A percentile compares a stretch with the other conserved stretches of the same genome.
Conservation (phyloP, 2,888 invertebrate genomes). For the Dolomedes plantarius region DNA sequence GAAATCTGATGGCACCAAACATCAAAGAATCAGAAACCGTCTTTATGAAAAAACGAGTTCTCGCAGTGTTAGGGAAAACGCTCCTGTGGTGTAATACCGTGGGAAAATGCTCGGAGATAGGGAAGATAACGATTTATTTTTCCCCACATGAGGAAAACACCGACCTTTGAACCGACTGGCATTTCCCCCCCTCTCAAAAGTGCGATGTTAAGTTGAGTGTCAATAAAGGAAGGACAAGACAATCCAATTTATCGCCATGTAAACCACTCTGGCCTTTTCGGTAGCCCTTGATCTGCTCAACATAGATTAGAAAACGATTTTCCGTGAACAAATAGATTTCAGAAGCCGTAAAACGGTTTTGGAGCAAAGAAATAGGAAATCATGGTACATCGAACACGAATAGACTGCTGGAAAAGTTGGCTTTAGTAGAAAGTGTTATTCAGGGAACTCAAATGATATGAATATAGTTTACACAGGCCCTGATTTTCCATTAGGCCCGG, state of each 20-base stretch:
- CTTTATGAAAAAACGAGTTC: not conserved
- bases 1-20: not conserved
- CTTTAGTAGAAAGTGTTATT: no score
- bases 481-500: no score
- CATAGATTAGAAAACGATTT: not conserved
- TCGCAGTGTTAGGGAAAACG: not conserved
- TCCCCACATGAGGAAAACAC: not conserved
- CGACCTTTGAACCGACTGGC: not conserved
- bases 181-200: not conserved
- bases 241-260: not conserved
- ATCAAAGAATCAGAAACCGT: not conserved
- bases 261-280: not conserved
- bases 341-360: no score
- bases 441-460: no score
- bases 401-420: no score
- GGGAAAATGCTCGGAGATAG: not conserved
- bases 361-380: no score
- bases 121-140: slow-evolving; percentile 9
- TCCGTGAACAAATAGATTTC: not conserved
- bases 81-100: not conserved
- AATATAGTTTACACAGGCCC: no score
- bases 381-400: no score
- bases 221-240: not conserved
- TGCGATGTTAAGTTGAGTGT: not conserved
- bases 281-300: not conserved